These are phyloP conservation scores for Porites lobata DNA, from an alignment of 92 coral and sea anemone genomes.

Conservation along the genomic window DNA sequence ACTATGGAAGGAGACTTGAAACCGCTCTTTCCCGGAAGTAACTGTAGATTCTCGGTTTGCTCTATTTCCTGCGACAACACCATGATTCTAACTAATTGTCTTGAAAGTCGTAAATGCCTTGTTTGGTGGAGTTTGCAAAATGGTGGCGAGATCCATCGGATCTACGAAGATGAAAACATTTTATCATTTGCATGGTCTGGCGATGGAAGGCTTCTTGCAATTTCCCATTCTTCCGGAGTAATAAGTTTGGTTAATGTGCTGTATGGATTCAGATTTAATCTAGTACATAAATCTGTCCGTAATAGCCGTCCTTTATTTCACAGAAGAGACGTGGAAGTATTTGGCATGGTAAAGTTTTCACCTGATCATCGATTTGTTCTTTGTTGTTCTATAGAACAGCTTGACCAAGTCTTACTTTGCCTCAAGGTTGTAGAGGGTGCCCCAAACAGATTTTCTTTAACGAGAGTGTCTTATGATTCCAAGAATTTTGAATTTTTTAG, in stretches of 20 bases:
- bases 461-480: not conserved
- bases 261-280: not conserved
- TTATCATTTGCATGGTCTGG: constrained; percentile 36
- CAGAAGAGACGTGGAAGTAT: not conserved
- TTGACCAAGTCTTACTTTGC: not conserved
- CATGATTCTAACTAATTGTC: constrained; percentile 17
- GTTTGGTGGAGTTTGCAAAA: constrained; percentile 24
- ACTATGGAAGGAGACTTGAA: constrained; percentile 14
- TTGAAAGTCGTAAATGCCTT: not conserved
- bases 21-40: constrained; percentile 22
- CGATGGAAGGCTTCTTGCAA: constrained; percentile 9
- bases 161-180: not conserved
- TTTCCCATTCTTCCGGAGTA: constrained; percentile 1
- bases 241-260: not conserved
- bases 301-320: not conserved
- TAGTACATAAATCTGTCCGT: not conserved
- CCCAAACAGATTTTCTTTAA: not conserved
- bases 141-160: constrained; percentile 4
- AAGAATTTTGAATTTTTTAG: not conserved
- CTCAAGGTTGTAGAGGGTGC: too few species aligned
- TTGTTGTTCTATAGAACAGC: not conserved
- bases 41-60: constrained; percentile 22
- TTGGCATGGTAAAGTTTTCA: not conserved
- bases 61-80: constrained; percentile 34
- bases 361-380: not conserved